phyloP scores from a whole-genome alignment of 2,888 invertebrate species.

The Flexamia atlantica region DNA sequence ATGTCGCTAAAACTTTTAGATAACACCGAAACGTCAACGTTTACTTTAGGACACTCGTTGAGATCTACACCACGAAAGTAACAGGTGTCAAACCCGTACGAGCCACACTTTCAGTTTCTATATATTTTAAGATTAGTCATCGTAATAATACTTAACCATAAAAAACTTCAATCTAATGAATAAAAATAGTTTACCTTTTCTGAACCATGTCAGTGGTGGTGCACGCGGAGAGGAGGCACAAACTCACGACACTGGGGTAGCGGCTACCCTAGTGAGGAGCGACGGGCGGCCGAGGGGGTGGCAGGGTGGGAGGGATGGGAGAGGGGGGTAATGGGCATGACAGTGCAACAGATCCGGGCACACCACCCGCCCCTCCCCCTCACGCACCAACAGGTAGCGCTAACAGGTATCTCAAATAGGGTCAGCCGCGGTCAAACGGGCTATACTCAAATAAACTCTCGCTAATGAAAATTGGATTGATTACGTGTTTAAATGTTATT shows the following conservation, averaged over 20 bases:
- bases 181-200: conserved; percentile 12
- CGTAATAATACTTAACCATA: too few relatives aligned
- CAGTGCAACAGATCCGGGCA: conserved; percentile 45
- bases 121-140: too few relatives aligned
- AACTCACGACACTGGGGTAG: conserved; percentile 47
- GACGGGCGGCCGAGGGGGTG: conserved; percentile 28
- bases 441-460: not conserved
- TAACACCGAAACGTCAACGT: too few relatives aligned
- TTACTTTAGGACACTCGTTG: too few relatives aligned
- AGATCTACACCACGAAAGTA: too few relatives aligned
- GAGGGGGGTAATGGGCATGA: conserved; percentile 31
- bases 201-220: not conserved
- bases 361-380: conserved; percentile 33
- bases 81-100: too few relatives aligned
- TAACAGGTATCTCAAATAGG: conserved; percentile 42
- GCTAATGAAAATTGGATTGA: too few relatives aligned
- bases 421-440: conserved; percentile 28
- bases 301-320: not conserved
- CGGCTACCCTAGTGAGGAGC: conserved; percentile 53
- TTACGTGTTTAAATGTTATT: too few relatives aligned
- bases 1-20: too few relatives aligned
- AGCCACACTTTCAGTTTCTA: too few relatives aligned
- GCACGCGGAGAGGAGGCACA: not conserved
- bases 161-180: not conserved
- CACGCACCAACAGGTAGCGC: conserved; percentile 15